Evolutionary conservation across 2,888 invertebrate species (phyloP), one percentile per base, ranked within the genome.

Genomic region (Ischnus inquisitorius): DNA sequence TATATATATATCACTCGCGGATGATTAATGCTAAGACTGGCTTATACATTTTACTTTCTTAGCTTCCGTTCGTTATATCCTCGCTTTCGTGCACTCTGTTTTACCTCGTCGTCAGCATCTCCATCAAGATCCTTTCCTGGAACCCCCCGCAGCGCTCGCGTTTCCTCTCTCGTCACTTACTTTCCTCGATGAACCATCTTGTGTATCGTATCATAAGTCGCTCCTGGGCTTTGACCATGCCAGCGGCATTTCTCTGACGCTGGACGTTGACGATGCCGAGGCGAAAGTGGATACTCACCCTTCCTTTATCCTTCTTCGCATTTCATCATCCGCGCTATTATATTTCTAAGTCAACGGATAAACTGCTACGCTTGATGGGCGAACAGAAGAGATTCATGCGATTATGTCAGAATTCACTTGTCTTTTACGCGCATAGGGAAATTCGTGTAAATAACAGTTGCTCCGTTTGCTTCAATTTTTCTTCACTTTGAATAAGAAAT

Each of bases 1-100:
- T 28, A 14, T 57, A 22, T 57, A 25, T 5, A 25, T 57, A 57
- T 57, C 57, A 76, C 62, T 71, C 77, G 34, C 54, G 10, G 77
- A 84, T 84, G 74, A 84, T 80, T 80, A 80, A 84, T 80, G 80
- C 77, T 51, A 75, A 76, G 72, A 67, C 76, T 54, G 54, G 74
- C 68, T 78, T 74, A 68, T 84, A 57, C 46, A 68, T 80, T 76
- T 60, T 60, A 54, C 77, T 74, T 77, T 76, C 62, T 28, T 60
- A 57, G 62, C 54, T 77, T 68, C 28, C 46, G 39, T 74, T 68
- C 74, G 74, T 78, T 84, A 78, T 64, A 80, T 51, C 77, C 67
- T 41, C 60, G 64, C 14, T 34, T 34, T 46, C 19, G 46, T 62
- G 72, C 68, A 51, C 65, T 79, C 54, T 69, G 41, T 39, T 74